Evolutionary conservation across 2,888 invertebrate genomes (phyloP).

Genomic region (Monoplex corrugatus): DNA sequence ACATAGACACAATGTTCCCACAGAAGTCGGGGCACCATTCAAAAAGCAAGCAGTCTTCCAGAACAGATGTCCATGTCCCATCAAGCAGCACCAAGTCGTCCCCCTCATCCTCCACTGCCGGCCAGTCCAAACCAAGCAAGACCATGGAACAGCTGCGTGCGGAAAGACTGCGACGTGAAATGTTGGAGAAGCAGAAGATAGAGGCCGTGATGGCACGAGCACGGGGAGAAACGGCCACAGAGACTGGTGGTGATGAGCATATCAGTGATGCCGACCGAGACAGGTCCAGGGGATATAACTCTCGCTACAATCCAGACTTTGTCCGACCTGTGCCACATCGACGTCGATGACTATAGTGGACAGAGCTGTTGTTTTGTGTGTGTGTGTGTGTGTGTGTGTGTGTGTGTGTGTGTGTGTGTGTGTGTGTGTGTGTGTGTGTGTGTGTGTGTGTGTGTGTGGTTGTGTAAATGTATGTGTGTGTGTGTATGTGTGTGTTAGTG

Average conservation of each 20-base stretch:
- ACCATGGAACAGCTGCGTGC: slow-evolving; percentile 88
- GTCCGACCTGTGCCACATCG: slow-evolving; percentile 63
- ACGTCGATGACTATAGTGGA: slow-evolving; percentile 29
- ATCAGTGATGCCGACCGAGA: slow-evolving; percentile 81
- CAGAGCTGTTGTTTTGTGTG: too few species aligned
- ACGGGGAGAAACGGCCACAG: slow-evolving; percentile 82
- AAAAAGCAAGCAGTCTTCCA: neutral
- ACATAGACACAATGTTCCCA: neutral
- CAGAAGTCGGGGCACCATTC: neutral
- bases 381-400: slow-evolving; percentile 14
- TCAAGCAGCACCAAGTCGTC: neutral
- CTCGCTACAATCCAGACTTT: slow-evolving; percentile 94
- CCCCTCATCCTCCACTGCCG: neutral
- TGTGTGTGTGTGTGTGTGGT: neutral
- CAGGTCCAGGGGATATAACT: slow-evolving; percentile 87
- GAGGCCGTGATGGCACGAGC: slow-evolving; percentile 87
- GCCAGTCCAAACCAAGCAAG: slow-evolving; percentile 46
- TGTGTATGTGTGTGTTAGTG: neutral
- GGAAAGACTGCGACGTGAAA: slow-evolving; percentile 91
- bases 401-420: neutral
- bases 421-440: neutral
- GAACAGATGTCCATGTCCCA: too few species aligned
- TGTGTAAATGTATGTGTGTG: neutral
- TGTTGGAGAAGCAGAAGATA: slow-evolving; percentile 88
- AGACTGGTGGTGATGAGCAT: slow-evolving; percentile 50